phyloP scores from a whole-genome alignment of 2,888 invertebrate genomes.

The Chrysolina americana region DNA sequence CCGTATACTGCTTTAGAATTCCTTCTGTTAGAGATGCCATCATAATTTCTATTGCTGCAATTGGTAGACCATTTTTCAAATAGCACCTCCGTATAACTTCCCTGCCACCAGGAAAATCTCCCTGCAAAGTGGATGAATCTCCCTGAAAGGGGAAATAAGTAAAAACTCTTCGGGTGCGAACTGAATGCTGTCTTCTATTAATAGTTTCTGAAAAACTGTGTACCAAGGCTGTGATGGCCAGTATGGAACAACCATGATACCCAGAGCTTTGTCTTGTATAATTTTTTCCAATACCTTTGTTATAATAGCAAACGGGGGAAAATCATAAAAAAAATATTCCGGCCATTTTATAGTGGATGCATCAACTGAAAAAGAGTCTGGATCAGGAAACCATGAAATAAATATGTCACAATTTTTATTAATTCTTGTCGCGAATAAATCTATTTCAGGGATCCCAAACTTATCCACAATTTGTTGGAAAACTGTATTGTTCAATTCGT shows the following conservation, averaged over 20 bases:
- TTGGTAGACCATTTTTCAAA: slow-evolving; percentile 21
- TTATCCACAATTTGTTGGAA: slow-evolving; percentile 20
- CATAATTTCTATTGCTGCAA: slow-evolving; percentile 31
- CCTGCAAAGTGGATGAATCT: slow-evolving; percentile 32
- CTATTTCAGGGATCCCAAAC: slow-evolving; percentile 35
- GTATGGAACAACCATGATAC: neutral
- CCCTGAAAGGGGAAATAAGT: slow-evolving; percentile 39
- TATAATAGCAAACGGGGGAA: neutral
- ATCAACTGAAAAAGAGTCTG: slow-evolving; percentile 33
- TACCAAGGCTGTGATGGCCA: neutral
- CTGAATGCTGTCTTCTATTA: neutral
- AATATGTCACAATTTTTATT: slow-evolving; percentile 37
- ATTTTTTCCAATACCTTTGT: too few species aligned
- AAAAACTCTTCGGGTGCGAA: slow-evolving; percentile 16
- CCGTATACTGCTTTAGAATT: slow-evolving; percentile 32
- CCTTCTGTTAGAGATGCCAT: slow-evolving; percentile 29
- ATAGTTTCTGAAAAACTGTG: neutral
- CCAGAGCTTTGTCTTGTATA: too few species aligned
- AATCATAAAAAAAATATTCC: slow-evolving; percentile 3
- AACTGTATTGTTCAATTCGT: neutral
- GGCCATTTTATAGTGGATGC: slow-evolving; percentile 41
- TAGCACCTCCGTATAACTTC: slow-evolving; percentile 34
- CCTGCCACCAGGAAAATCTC: slow-evolving; percentile 41
- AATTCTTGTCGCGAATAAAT: slow-evolving; percentile 37
- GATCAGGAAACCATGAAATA: slow-evolving; percentile 41